Evolutionary conservation across 2,113 vertebrate genomes (phyloP).

Genomic region (Pholis gunnellus): DNA sequence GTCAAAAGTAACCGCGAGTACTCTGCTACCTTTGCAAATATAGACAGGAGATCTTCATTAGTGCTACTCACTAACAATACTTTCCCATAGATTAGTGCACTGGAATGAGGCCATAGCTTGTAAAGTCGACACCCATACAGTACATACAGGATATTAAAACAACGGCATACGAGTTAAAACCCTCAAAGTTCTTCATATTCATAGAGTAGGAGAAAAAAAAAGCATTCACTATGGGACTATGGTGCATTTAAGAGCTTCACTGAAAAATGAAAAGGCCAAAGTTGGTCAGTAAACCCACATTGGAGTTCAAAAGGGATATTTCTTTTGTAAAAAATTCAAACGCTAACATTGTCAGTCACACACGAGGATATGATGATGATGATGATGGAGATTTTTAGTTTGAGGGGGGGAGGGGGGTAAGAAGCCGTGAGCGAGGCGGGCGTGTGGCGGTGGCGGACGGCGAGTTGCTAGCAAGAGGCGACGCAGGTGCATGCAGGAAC

Average conservation of each 20-base stretch:
- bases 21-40: constrained; percentile 31
- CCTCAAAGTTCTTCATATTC: constrained; percentile 74
- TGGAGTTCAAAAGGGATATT: neutral
- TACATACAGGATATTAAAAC: constrained; percentile 49
- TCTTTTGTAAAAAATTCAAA: neutral
- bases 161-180: constrained; percentile 26
- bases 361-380: neutral
- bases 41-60: constrained; percentile 32
- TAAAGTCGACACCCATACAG: constrained; percentile 41
- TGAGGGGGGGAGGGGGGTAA: constrained; percentile 5
- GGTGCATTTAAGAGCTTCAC: constrained; percentile 48
- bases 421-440: constrained; percentile 27
- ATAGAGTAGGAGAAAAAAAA: constrained; percentile 34
- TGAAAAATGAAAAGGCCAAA: neutral
- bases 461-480: constrained; percentile 40
- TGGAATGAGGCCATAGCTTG: constrained; percentile 52
- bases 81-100: constrained; percentile 63
- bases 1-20: constrained; percentile 18
- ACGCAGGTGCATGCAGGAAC: constrained; percentile 62
- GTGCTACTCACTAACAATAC: constrained; percentile 49
- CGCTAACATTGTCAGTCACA: constrained; percentile 50
- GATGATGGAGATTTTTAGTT: neutral
- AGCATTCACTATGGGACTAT: constrained; percentile 23
- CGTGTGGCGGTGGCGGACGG: constrained; percentile 50
- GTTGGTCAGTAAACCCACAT: neutral